A percentile compares a stretch with the other conserved stretches of the same genome.
Evolutionary conservation across 2,797 vertebrate genomes (phyloP).

Genomic region (Apogon talboti): DNA sequence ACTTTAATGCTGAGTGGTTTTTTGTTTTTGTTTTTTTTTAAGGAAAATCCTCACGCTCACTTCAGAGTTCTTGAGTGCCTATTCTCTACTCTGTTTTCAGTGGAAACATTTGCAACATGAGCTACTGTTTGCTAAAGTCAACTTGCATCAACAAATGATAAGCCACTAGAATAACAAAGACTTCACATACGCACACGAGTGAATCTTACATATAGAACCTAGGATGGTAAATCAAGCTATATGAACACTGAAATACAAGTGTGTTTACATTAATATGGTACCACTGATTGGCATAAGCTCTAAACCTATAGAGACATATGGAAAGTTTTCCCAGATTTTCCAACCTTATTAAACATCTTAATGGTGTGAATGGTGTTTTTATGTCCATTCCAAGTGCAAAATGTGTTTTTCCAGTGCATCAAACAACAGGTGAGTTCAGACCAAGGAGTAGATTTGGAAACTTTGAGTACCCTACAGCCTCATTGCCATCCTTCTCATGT

Average conservation of each 20-base stretch:
- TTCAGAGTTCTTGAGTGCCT: no score
- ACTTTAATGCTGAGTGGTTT: no score
- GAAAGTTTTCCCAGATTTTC: conserved; percentile 10
- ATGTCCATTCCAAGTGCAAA: conserved; percentile 5
- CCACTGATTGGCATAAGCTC: neutral
- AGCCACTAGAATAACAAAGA: no score
- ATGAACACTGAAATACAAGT: neutral
- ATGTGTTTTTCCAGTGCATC: conserved; percentile 4
- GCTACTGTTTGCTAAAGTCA: no score
- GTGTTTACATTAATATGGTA: neutral
- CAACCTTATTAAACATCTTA: conserved; percentile 2
- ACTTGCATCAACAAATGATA: no score
- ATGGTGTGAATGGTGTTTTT: neutral
- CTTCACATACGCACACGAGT: no score
- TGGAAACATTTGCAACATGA: no score
- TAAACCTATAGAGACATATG: neutral
- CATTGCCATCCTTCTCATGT: conserved; percentile 31
- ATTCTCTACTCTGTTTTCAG: no score
- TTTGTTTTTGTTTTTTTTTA: no score
- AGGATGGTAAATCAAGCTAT: no score
- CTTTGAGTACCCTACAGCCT: conserved; percentile 11
- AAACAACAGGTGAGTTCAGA: neutral
- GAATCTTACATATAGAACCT: no score
- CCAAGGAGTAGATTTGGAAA: conserved; percentile 3
- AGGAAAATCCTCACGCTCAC: no score